Evolutionary conservation across 2,888 invertebrate genomes (phyloP).

Genomic region (Agrilus mali): DNA sequence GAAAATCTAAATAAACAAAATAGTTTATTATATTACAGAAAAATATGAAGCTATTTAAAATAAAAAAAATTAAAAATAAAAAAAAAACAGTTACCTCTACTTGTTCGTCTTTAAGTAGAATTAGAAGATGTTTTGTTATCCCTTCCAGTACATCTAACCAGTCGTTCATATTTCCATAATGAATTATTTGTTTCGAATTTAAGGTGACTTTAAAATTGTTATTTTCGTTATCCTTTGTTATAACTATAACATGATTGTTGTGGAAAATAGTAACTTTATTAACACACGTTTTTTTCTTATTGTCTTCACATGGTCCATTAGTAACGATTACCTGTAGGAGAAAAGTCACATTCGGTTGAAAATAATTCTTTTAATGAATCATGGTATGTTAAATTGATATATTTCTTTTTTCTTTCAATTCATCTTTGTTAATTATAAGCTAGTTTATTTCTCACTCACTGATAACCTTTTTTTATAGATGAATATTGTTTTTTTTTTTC

Average conservation of each 20-base stretch:
- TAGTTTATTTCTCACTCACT: no score
- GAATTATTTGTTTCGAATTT: constrained; percentile 30
- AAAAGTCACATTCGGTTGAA: constrained; percentile 18
- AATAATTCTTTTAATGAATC: not conserved
- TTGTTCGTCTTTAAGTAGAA: constrained; percentile 55
- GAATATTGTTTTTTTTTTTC: no score
- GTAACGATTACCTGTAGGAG: constrained; percentile 49
- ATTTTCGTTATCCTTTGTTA: constrained; percentile 20
- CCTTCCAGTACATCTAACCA: constrained; percentile 50
- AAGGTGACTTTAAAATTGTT: constrained; percentile 34
- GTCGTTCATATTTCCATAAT: constrained; percentile 35
- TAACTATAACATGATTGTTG: constrained; percentile 43
- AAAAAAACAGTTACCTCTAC: constrained; percentile 44
- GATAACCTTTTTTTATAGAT: no score
- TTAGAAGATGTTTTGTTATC: constrained; percentile 47
- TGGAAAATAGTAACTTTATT: constrained; percentile 55
- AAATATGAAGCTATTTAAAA: not conserved
- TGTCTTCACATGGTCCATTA: constrained; percentile 54
- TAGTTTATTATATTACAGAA: constrained; percentile 1
- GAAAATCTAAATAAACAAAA: constrained; percentile 3
- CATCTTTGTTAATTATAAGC: no score
- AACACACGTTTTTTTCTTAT: constrained; percentile 46
- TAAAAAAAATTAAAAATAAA: constrained; percentile 14
- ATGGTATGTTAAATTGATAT: no score
- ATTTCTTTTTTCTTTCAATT: no score